Evolutionary conservation across 2,113 vertebrate species (phyloP), one percentile per base, ranked within the genome.

Genomic region (Syngnathus scovelli): DNA sequence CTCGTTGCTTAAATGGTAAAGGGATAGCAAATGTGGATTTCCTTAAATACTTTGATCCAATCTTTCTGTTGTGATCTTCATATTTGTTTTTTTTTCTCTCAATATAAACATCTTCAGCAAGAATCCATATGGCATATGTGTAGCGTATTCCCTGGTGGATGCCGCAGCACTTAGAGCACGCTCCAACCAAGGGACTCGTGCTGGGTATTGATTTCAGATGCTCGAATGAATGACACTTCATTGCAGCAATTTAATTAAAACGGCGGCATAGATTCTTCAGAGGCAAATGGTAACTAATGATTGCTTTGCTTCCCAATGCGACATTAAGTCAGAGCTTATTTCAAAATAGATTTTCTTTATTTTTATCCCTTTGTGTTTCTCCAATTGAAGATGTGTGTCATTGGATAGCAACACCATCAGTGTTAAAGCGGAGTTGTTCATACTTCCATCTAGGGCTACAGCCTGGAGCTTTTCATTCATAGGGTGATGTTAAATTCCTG

Each of bases 121-220:
- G 1, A 1, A 18, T n/a, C 27, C 58, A 33, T 1, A 1, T 12
- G 48, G 8, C 58, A 12, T 5, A 3, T 23, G 51, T 58, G 27
- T 58, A 16, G 6, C 16, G 43, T 68, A 52, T 66, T 77, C 62
- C 68, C 60, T 43, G 43, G 44, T 67, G 65, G 64, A 67, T 48
- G 0, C 68, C 69, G 67, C 61, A 68, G 70, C 46, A 51, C 7
- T 37, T 23, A 62, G 39, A 6, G 11, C 16, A 65, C 70, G 75
- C 43, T 52, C 67, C 49, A 51, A 18, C 27, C 41, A n/a, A 13
- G 23, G 56, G 21, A 49, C 36, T 62, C 43, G 36, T 65, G 33
- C 65, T 55, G 51, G 66, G 48, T 61, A 88, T 88, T 85, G 81
- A 86, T 88, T 85, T 77, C 64, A 79, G 75, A 76, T 75, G 61